phyloP scores from a whole-genome alignment of 2,113 vertebrate species.

The Dicaeum eximium region DNA sequence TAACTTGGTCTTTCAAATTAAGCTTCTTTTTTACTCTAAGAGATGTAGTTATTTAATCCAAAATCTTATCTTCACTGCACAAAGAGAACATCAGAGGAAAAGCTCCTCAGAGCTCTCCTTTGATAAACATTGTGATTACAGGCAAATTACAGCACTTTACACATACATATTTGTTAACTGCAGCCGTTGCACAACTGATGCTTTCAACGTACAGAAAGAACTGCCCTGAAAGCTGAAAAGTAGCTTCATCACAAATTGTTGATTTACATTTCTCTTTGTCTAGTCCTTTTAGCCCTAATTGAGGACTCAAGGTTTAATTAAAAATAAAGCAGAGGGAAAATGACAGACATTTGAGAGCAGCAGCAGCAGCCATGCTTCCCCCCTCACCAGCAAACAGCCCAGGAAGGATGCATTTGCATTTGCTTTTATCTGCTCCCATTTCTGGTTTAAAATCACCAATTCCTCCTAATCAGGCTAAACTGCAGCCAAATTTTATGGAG shows the following conservation, averaged over 20 bases:
- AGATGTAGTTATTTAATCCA: constrained; percentile 11
- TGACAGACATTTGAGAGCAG: background rate
- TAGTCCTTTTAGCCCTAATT: constrained; percentile 12
- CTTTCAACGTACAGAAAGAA: constrained; percentile 11
- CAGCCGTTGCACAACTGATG: constrained; percentile 11
- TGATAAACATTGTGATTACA: constrained; percentile 4
- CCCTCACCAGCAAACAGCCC: background rate
- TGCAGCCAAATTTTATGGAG: background rate
- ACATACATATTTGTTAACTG: constrained; percentile 30
- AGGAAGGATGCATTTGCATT: background rate
- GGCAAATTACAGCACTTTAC: background rate
- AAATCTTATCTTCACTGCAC: background rate
- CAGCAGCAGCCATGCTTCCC: background rate
- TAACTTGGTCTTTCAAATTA: constrained; percentile 2
- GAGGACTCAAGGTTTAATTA: background rate
- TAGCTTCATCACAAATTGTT: constrained; percentile 30
- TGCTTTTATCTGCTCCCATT: background rate
- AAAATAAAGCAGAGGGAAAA: background rate
- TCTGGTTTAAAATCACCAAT: background rate
- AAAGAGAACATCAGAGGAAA: background rate
- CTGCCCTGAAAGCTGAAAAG: constrained; percentile 36
- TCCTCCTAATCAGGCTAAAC: background rate
- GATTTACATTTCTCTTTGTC: constrained; percentile 43
- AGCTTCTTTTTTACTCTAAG: background rate
- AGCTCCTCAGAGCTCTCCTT: background rate